Conservation (phyloP, 2,888 invertebrate genomes). For the Phlogophora meticulosa region DNA sequence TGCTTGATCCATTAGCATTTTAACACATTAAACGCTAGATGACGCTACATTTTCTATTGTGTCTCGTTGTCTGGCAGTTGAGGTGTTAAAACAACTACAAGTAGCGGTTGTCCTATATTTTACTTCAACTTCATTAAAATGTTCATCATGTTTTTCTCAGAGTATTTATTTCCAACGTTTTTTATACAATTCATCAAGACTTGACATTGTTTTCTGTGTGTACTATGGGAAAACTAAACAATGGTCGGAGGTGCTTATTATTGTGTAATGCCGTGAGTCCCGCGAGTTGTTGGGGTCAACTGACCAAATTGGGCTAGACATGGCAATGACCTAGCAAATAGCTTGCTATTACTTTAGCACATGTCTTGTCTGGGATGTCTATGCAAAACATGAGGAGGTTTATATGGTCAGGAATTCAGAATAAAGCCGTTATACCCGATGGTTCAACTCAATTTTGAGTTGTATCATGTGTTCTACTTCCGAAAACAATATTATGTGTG, state of each 20-base stretch:
- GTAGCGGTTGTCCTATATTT: no score
- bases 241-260: constrained; percentile 19
- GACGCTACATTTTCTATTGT: no score
- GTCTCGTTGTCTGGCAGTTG: no score
- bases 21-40: no score
- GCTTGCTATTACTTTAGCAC: constrained; percentile 34
- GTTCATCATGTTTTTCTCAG: background rate
- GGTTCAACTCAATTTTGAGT: no score
- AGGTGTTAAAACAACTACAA: background rate
- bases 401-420: background rate
- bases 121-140: background rate
- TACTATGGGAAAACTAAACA: constrained; percentile 36
- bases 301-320: constrained; percentile 28
- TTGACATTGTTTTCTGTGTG: constrained; percentile 37
- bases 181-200: constrained; percentile 18
- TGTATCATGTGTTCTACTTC: background rate
- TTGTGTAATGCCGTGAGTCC: constrained; percentile 18
- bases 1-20: no score
- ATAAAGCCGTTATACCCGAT: background rate
- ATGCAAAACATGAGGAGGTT: background rate
- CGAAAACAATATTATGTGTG: background rate
- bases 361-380: constrained; percentile 25
- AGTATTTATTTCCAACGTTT: constrained; percentile 1
- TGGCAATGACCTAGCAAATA: constrained; percentile 14
- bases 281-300: constrained; percentile 32